Percentiles rank a stretch among this genome's conserved stretches.
phyloP scores from a whole-genome alignment of 2,113 vertebrate species.

The Atractosteus spatula region DNA sequence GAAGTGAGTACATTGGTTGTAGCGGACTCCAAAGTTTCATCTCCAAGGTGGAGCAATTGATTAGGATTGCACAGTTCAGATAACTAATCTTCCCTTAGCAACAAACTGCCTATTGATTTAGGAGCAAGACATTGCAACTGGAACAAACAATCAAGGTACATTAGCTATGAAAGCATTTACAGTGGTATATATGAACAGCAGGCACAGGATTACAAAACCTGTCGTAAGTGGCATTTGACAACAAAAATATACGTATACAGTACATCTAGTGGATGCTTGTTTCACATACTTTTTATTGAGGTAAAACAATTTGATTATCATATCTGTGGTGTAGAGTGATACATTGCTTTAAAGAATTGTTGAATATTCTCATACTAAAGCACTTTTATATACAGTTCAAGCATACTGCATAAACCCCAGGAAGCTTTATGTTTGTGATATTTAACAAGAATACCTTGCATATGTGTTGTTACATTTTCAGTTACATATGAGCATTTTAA shows the following conservation, averaged over 20 bases:
- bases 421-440: too few species aligned
- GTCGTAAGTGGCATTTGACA: not conserved
- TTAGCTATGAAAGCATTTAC: not conserved
- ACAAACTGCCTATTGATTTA: constrained; percentile 17
- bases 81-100: constrained; percentile 13
- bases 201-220: not conserved
- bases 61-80: constrained; percentile 9
- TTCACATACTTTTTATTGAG: too few species aligned
- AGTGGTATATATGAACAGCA: not conserved
- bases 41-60: not conserved
- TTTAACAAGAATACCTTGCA: too few species aligned
- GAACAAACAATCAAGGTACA: not conserved
- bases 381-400: too few species aligned
- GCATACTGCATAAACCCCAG: too few species aligned
- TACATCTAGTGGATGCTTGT: too few species aligned
- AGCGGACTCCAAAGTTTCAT: not conserved
- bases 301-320: too few species aligned
- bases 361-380: too few species aligned
- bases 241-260: not conserved
- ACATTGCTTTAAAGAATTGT: too few species aligned
- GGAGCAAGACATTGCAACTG: not conserved
- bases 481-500: too few species aligned
- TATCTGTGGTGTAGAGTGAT: too few species aligned
- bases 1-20: not conserved
- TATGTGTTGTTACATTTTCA: too few species aligned